Conservation (phyloP, 2,113 vertebrate genomes). For the Hepsetus odoe region DNA sequence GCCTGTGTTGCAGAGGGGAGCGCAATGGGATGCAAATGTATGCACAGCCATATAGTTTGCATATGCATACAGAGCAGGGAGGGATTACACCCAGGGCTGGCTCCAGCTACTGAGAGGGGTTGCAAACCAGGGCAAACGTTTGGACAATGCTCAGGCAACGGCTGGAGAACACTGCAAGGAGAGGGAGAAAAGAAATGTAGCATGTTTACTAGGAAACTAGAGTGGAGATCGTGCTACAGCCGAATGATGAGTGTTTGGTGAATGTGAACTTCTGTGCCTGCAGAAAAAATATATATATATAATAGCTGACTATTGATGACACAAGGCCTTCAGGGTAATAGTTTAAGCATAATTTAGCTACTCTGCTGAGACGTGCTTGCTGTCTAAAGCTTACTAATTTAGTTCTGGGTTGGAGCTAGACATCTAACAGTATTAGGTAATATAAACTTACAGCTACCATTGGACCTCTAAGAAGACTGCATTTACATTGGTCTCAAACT, state of each 20-base stretch:
- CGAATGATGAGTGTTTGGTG: background rate
- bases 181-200: background rate
- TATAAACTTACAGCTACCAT: background rate
- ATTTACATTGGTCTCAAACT: background rate
- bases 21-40: constrained; percentile 68
- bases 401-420: background rate
- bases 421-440: no score
- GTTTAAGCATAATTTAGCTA: background rate
- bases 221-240: background rate
- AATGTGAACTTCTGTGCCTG: background rate
- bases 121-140: constrained; percentile 64
- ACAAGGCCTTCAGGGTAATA: background rate
- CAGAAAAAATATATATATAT: background rate
- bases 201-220: constrained; percentile 2
- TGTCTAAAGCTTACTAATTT: background rate
- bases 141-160: constrained; percentile 25
- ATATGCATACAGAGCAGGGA: constrained; percentile 68
- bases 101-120: constrained; percentile 63
- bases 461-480: background rate
- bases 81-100: constrained; percentile 71
- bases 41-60: constrained; percentile 73
- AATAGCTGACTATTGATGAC: background rate
- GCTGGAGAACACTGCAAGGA: constrained; percentile 8
- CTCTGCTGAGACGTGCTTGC: background rate
- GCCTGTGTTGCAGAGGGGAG: constrained; percentile 40